Percentiles rank a stretch among this genome's conserved stretches.
phyloP scores from a whole-genome alignment of 2,888 invertebrate genomes.

The Desoria tigrina region DNA sequence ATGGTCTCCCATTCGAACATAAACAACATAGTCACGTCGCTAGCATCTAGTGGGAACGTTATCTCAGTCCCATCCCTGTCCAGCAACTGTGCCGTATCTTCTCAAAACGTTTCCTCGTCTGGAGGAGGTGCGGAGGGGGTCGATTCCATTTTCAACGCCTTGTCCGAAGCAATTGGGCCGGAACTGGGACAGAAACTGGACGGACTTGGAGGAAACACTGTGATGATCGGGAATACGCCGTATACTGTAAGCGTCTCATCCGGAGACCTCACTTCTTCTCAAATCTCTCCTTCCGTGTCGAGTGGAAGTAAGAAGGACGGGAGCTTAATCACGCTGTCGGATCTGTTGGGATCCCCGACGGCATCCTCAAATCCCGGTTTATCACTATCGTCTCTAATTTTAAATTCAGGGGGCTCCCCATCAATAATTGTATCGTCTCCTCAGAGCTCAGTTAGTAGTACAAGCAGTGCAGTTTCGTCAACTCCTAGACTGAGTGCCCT shows the following conservation, averaged over 20 bases:
- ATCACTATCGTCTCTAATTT: constrained; percentile 26
- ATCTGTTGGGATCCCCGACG: constrained; percentile 49
- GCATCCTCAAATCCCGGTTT: constrained; percentile 27
- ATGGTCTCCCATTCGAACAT: not conserved
- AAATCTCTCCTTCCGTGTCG: constrained; percentile 24
- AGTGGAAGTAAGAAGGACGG: constrained; percentile 28
- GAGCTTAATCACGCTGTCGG: constrained; percentile 46
- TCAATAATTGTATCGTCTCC: constrained; percentile 19
- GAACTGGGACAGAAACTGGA: constrained; percentile 43
- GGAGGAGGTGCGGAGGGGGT: constrained; percentile 32
- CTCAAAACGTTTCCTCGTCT: constrained; percentile 20
- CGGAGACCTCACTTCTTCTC: constrained; percentile 22
- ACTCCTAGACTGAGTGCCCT: constrained; percentile 65
- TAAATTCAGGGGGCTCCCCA: constrained; percentile 20
- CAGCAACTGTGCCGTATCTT: constrained; percentile 8
- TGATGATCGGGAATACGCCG: constrained; percentile 15
- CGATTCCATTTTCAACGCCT: constrained; percentile 41
- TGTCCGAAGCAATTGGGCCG: constrained; percentile 41
- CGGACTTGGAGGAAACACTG: constrained; percentile 23
- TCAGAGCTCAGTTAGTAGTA: constrained; percentile 19
- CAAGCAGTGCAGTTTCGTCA: constrained; percentile 55
- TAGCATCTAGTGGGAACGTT: not conserved
- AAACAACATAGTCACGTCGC: not conserved
- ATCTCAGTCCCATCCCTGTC: not conserved
- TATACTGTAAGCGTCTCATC: constrained; percentile 10